These are phyloP conservation scores for Apeltes quadracus DNA, from an alignment of 2,113 vertebrate genomes.

Conservation along the genomic window DNA sequence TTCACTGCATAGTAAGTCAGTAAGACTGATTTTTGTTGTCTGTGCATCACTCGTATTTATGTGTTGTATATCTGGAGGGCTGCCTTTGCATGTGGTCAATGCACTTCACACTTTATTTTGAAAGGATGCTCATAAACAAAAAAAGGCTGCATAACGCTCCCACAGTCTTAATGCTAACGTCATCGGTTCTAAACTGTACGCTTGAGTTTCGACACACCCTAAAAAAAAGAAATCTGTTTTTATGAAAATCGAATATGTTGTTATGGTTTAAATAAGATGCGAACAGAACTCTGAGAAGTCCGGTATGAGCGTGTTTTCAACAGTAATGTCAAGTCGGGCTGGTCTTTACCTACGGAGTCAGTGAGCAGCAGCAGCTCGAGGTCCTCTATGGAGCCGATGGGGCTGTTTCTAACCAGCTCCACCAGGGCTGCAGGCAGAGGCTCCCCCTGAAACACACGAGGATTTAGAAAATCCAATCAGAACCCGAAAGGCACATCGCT, in stretches of 20 bases:
- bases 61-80: neutral
- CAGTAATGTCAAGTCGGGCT: constrained; percentile 10
- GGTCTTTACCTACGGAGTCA: constrained; percentile 97
- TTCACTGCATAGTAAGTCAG: neutral
- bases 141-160: neutral
- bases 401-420: constrained; percentile 89
- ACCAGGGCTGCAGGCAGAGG: constrained; percentile 93
- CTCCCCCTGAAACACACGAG: constrained; percentile 83
- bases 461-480: neutral
- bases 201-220: neutral
- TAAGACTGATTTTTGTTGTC: neutral
- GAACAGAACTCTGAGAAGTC: neutral
- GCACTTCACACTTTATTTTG: neutral
- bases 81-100: neutral
- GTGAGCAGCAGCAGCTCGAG: constrained; percentile 89
- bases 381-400: constrained; percentile 90
- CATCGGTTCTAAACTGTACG: neutral
- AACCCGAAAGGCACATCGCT: neutral
- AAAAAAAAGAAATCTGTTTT: neutral
- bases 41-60: neutral
- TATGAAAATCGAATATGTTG: neutral
- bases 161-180: neutral
- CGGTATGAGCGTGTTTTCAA: neutral
- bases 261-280: neutral
- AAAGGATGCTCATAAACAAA: neutral